A percentile compares a stretch with the other conserved stretches of the same genome.
Conservation (phyloP, 2,113 vertebrate genomes). For the Corydoras sp. region DNA sequence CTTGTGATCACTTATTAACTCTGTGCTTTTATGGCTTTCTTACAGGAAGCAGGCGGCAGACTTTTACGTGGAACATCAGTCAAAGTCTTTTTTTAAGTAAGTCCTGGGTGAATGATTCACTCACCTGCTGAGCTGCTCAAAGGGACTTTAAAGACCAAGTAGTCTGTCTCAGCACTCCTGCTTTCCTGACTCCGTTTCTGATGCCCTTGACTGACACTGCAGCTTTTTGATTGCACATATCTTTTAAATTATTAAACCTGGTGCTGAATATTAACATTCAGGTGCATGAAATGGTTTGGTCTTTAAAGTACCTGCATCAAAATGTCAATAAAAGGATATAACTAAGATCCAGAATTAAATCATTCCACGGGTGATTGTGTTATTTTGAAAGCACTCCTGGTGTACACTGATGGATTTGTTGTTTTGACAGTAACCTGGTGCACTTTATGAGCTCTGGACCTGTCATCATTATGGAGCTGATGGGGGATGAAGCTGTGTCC, state of each 20-base stretch:
- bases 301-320: background rate
- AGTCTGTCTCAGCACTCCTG: conserved; percentile 27
- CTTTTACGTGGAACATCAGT: conserved; percentile 83
- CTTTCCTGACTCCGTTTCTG: background rate
- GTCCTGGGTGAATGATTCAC: conserved; percentile 65
- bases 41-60: conserved; percentile 85
- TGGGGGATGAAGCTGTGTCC: too few relatives aligned
- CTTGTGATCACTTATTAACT: conserved; percentile 55
- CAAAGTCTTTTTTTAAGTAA: conserved; percentile 86
- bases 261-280: background rate
- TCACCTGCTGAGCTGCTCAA: conserved; percentile 30
- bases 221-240: background rate
- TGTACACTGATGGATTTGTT: background rate
- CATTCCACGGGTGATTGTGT: too few relatives aligned
- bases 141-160: conserved; percentile 24
- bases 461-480: too few relatives aligned
- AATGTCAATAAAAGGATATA: too few relatives aligned
- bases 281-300: background rate
- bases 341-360: too few relatives aligned
- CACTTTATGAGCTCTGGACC: too few relatives aligned
- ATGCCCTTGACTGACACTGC: conserved; percentile 5
- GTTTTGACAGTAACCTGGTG: conserved; percentile 21
- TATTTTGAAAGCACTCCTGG: too few relatives aligned
- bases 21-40: conserved; percentile 55
- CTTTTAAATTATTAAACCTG: background rate